phyloP scores from a whole-genome alignment of 2,888 invertebrate genomes.

The Luperina nickerlii region DNA sequence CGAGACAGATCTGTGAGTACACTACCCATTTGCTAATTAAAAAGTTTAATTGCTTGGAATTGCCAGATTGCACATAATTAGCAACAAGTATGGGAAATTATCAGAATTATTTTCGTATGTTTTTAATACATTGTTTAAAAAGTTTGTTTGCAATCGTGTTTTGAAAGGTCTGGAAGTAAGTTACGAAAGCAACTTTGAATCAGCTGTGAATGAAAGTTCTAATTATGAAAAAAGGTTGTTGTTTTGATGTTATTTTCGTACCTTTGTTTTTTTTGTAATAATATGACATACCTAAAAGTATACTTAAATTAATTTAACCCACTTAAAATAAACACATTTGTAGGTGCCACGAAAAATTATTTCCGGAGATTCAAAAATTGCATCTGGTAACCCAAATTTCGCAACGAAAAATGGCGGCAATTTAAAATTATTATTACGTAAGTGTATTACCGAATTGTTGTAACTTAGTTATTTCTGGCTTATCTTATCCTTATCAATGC shows the following conservation, averaged over 20 bases:
- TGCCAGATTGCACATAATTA: slow-evolving; percentile 11
- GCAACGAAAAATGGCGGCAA: slow-evolving; percentile 47
- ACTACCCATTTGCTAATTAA: slow-evolving; percentile 41
- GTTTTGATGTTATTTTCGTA: background rate
- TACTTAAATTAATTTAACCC: background rate
- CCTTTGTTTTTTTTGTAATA: too few relatives aligned
- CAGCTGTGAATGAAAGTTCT: slow-evolving; percentile 25
- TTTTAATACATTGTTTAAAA: background rate
- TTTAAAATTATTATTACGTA: slow-evolving; percentile 50
- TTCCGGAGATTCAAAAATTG: slow-evolving; percentile 6
- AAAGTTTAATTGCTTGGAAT: slow-evolving; percentile 40
- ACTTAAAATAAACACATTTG: background rate
- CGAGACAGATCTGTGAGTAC: slow-evolving; percentile 76
- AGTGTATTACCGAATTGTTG: slow-evolving; percentile 39
- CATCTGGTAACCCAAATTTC: slow-evolving; percentile 42
- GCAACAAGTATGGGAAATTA: slow-evolving; percentile 7
- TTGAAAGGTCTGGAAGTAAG: slow-evolving; percentile 29
- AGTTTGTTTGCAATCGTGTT: slow-evolving; percentile 8
- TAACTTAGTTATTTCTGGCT: slow-evolving; percentile 11
- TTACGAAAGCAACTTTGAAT: background rate
- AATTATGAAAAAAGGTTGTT: background rate
- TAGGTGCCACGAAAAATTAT: slow-evolving; percentile 7
- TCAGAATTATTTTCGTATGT: background rate
- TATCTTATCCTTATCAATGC: slow-evolving; percentile 55
- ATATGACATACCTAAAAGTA: background rate